Evolutionary conservation across 1,140 invertebrate species (phyloP).

Genomic region (Penaeus japonicus): DNA sequence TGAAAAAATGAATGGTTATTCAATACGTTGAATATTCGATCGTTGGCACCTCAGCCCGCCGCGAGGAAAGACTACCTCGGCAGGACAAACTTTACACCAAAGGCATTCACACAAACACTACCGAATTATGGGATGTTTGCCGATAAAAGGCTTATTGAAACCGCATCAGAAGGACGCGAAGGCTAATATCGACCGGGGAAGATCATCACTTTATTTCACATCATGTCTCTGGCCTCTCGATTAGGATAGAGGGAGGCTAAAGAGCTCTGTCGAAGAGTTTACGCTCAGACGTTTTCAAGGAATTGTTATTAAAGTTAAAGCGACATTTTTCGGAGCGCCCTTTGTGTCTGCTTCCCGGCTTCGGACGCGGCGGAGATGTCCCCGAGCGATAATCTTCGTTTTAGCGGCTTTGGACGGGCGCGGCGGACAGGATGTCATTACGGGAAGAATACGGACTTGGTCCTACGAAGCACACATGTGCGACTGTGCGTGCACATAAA

Average conservation of each 20-base stretch:
- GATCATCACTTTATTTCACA: too few species aligned
- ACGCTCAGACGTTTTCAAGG: background rate
- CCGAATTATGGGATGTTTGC: conserved; percentile 56
- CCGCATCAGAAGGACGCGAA: conserved; percentile 45
- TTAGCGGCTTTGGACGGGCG: conserved; percentile 34
- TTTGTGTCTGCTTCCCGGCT: background rate
- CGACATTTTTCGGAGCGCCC: background rate
- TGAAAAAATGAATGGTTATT: too few species aligned
- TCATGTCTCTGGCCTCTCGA: too few species aligned
- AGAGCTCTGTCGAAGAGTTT: too few species aligned
- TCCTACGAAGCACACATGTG: background rate
- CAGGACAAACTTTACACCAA: conserved; percentile 50
- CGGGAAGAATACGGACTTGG: background rate
- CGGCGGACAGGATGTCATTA: conserved; percentile 47
- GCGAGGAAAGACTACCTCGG: conserved; percentile 36
- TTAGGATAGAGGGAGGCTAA: too few species aligned
- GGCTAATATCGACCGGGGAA: background rate
- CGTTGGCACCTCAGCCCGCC: background rate
- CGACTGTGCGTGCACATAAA: background rate
- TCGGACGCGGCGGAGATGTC: conserved; percentile 10
- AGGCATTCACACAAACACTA: conserved; percentile 51
- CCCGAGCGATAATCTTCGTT: conserved; percentile 42
- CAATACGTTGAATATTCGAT: too few species aligned
- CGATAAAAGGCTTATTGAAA: conserved; percentile 57
- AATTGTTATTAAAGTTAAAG: background rate